Evolutionary conservation across 2,113 vertebrate species (phyloP).

Genomic region (Caracal caracal): DNA sequence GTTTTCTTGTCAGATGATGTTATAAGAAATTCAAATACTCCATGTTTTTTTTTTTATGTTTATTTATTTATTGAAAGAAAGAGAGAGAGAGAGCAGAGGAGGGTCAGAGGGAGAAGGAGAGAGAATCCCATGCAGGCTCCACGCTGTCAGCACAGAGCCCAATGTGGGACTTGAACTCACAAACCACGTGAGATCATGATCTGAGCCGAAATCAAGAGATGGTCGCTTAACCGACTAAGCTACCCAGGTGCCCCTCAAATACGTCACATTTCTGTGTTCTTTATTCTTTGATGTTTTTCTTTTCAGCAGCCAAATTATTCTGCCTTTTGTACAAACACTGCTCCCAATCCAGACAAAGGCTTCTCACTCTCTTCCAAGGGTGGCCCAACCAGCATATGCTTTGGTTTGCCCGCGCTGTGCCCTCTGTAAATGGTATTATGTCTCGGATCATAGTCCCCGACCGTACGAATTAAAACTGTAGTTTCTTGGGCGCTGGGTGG

Average conservation of each 20-base stretch:
- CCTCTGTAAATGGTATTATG: not conserved
- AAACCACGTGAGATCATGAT: no score
- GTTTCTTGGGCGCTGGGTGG: not conserved
- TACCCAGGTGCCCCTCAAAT: no score
- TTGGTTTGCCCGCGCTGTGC: not conserved
- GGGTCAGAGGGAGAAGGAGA: no score
- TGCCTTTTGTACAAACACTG: constrained; percentile 25
- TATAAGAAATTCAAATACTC: constrained; percentile 13
- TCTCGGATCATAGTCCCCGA: not conserved
- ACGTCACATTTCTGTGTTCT: not conserved
- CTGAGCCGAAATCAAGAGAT: no score
- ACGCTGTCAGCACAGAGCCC: no score
- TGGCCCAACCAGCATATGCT: not conserved
- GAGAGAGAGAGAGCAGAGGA: no score
- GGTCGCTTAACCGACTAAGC: no score
- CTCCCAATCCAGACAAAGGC: not conserved
- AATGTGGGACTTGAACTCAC: no score
- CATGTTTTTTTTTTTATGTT: no score
- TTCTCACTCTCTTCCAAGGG: not conserved
- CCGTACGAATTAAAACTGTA: not conserved
- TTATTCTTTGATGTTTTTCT: constrained; percentile 15
- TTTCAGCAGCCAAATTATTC: not conserved
- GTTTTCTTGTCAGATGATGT: constrained; percentile 39
- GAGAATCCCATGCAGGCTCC: no score
- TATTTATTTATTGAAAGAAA: no score